These are phyloP conservation scores for Agriotes lineatus DNA, from an alignment of 2,888 invertebrate species.

Conservation along the genomic window DNA sequence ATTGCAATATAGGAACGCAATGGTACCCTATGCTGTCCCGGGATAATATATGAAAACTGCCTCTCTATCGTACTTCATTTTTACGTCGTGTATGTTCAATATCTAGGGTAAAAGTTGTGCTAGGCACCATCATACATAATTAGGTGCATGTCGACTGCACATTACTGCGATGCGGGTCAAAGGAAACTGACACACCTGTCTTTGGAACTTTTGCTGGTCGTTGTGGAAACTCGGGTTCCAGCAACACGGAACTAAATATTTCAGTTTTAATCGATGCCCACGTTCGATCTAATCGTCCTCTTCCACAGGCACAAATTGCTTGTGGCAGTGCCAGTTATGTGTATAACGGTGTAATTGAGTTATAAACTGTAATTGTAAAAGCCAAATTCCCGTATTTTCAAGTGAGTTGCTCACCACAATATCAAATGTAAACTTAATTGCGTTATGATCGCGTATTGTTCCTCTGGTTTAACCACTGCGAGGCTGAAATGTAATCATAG, in stretches of 20 bases:
- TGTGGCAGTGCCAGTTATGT: not conserved
- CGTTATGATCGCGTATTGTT: not conserved
- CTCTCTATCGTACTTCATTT: no score
- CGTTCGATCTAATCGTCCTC: not conserved
- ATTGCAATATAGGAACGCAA: no score
- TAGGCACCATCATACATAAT: slow-evolving; percentile 17
- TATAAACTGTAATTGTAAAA: not conserved
- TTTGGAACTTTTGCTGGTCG: not conserved
- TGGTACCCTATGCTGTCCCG: no score
- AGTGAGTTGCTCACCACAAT: not conserved
- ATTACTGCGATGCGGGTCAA: not conserved
- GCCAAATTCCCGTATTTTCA: not conserved
- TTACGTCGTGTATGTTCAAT: not conserved
- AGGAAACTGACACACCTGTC: not conserved
- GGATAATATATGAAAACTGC: no score
- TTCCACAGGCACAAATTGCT: not conserved
- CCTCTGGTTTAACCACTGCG: not conserved
- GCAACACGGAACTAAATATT: no score
- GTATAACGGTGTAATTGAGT: slow-evolving; percentile 1
- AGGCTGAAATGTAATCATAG: not conserved
- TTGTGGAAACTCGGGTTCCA: no score
- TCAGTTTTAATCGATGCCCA: not conserved
- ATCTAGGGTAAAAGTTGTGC: slow-evolving; percentile 11
- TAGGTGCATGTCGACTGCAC: slow-evolving; percentile 26
- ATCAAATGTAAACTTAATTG: not conserved